Base-by-base conservation (phyloP, 2,888 invertebrate genomes). In the Tubulanus polymorphus region DNA sequence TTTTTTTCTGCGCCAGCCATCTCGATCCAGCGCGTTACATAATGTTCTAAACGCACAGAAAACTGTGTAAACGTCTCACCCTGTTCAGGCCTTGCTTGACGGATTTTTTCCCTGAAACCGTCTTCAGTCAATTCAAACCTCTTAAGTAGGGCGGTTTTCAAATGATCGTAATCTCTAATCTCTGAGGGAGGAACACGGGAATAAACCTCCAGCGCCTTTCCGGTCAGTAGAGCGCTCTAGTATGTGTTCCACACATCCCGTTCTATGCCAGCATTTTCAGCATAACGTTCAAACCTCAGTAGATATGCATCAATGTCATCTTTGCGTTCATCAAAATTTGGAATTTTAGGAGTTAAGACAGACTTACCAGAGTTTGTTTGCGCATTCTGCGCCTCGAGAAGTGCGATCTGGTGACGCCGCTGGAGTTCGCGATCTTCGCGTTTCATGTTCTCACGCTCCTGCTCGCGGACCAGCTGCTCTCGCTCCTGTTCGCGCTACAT, bases 261-360 rank as follows among this genome's bases (percentile, higher is more conserved):
- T 8, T 8, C 29, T 32, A 29, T 30, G 23, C 32, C 32, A 12
- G n/a, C 20, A 18, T 8, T 3, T 3, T 30, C 29, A 32, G 49
- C 49, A 15, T 30, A 18, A 29, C 49, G 20, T 23, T 49, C 49
- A 49, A 49, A 49, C 30, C 49, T 3, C 29, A 30, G 30, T 3
- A 49, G 15, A 29, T 49, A 49, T 10, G 28, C 8, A n/a, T 49
- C 49, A 10, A 49, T 30, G 8, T 49, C 49, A 27, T 49, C 49
- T 3, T 6, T 8, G 18, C 32, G 28, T 29, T 49, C 49, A 8
- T 49, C 49, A 30, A 49, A 49, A 15, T 28, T 28, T 8, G 49
- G 49, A 41, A 41, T 41, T 41, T 41, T 15, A 15, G 41, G 41
- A 8, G 15, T 15, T 5, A n/a, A n/a, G n/a, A n/a, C n/a, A n/a